Conservation (phyloP, 2,113 vertebrate species). For the Zosterops borbonicus region DNA sequence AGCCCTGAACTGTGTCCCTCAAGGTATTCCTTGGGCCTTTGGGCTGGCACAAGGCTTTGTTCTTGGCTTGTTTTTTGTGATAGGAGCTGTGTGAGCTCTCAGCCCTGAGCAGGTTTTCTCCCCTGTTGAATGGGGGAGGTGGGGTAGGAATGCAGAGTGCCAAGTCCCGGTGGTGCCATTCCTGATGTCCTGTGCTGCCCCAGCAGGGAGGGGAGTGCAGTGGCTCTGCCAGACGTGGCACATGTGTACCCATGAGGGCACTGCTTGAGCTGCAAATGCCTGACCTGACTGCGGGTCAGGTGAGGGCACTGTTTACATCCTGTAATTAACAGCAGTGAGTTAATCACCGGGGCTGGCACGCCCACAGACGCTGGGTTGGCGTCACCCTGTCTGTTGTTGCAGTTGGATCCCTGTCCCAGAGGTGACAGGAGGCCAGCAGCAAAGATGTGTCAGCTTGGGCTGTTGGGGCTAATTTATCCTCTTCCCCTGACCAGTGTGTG, state of each 20-base stretch:
- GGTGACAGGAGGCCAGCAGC: neutral
- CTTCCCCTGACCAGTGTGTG: neutral
- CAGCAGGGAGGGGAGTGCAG: neutral
- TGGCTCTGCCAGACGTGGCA: neutral
- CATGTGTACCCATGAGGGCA: rapidly evolving
- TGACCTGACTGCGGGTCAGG: neutral
- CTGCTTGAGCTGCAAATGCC: neutral
- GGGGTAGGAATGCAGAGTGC: neutral
- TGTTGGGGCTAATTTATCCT: neutral
- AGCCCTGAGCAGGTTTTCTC: too few species aligned
- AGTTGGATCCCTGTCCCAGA: neutral
- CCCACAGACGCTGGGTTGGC: neutral
- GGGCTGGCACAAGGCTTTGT: rapidly evolving
- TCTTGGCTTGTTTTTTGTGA: rapidly evolving
- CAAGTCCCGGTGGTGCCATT: neutral
- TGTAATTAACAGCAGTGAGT: slow-evolving; percentile 6
- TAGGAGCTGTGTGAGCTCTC: neutral
- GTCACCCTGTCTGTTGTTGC: rapidly evolving
- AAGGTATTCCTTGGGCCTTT: neutral
- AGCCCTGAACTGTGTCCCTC: neutral
- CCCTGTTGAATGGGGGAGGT: neutral
- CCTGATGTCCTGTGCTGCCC: too few species aligned
- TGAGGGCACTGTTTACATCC: slow-evolving; percentile 3
- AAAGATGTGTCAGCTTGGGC: neutral
- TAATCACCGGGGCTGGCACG: neutral